Conservation (phyloP, 92 coral and sea anemone genomes). For the Palythoa grandiflora region DNA sequence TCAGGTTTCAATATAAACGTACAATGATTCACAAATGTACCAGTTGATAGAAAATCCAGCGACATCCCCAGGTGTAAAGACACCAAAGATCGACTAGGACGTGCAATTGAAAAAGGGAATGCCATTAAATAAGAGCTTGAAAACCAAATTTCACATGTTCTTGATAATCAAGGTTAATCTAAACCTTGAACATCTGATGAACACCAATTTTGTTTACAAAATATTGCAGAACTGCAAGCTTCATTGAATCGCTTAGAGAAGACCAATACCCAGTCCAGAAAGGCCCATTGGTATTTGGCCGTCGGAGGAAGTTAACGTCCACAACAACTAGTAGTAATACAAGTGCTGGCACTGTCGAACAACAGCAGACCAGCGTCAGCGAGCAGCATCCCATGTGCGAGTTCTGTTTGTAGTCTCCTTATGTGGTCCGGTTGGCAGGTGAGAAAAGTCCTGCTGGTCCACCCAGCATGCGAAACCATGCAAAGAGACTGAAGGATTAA, state of each 20-base stretch:
- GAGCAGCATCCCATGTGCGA: too few relatives aligned
- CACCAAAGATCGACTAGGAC: constrained; percentile 36
- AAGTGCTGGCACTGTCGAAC: too few relatives aligned
- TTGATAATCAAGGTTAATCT: constrained; percentile 37
- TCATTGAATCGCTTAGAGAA: constrained; percentile 16
- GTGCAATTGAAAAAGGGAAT: constrained; percentile 41
- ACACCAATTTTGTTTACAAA: constrained; percentile 37
- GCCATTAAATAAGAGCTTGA: constrained; percentile 29
- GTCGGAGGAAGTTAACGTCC: too few relatives aligned
- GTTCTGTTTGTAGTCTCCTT: too few relatives aligned
- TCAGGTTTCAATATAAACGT: constrained; percentile 23
- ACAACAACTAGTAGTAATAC: too few relatives aligned
- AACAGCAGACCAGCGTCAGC: too few relatives aligned
- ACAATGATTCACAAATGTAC: constrained; percentile 16
- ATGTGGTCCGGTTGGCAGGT: too few relatives aligned
- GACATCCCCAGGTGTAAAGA: constrained; percentile 27
- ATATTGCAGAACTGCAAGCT: constrained; percentile 7
- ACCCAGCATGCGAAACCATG: too few relatives aligned
- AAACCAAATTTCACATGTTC: constrained; percentile 22
- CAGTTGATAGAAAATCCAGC: constrained; percentile 29
- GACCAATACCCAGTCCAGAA: too few relatives aligned
- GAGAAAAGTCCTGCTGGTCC: too few relatives aligned
- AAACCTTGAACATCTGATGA: constrained; percentile 35
- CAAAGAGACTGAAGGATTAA: too few relatives aligned
- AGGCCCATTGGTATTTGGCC: too few relatives aligned